Base-by-base conservation (phyloP, 2,888 invertebrate genomes). In the Sesia apiformis region DNA sequence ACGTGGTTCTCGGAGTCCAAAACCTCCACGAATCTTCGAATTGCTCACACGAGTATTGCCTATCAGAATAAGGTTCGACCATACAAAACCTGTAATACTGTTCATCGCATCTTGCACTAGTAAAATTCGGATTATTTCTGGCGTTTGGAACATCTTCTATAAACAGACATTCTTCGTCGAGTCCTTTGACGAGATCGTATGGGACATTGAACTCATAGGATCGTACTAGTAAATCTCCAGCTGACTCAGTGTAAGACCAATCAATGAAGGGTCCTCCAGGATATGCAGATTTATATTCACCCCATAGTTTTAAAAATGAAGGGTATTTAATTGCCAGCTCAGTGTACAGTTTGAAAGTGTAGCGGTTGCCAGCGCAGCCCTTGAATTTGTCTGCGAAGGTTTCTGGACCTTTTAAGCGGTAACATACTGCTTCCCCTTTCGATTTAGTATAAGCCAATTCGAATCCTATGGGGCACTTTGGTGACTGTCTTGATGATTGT, bases 261-360 rank as follows among this genome's bases (percentile, higher is more conserved):
- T 88, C 86, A 3, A 87, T 67, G 58, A 83, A 88, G 3, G 83
- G 81, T 3, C 90, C 90, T 3, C 87, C 85, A 4, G 81, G 76
- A 57, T 90, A 88, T 38, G 78, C 54, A 1, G 82, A 72, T 57
- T 74, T 84, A 62, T 81, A 89, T 54, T 90, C 88, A 0, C 84
- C 78, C 90, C 90, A 90, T 62, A 89, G 60, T n/a, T 65, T 63
- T 39, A 70, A 57, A 40, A 39, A 38, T 50, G 76, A 70, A 6
- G 72, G 58, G 57, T 70, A 72, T 0, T 70, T 66, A 23, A 84
- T 63, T 55, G 76, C 72, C n/a, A 83, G 63, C 49, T 65, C 76
- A 46, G 69, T 60, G 51, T 78, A 81, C 46, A 83, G 57, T 58
- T 75, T 68, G 0, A 74, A 63, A 0, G 78, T 77, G 58, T 78